Base-by-base conservation (phyloP, 2,113 vertebrate species). In the Chauna torquata region DNA sequence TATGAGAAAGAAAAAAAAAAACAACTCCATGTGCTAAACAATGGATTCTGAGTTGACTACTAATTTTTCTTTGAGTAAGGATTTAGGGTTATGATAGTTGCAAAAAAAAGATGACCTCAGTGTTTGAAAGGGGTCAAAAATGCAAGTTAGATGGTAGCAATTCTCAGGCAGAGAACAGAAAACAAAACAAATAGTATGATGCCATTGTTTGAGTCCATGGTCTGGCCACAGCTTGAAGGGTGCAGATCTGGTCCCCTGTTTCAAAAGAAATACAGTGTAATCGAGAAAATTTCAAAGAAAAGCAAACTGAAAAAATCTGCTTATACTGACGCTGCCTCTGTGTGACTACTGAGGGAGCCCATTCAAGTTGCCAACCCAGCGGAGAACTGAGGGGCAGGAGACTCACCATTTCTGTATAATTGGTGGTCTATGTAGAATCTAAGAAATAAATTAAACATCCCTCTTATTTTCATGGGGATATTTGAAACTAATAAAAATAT, bases 401-500 rank as follows among this genome's bases (percentile, higher is more conserved):
- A 17, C 5, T 62, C 52, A 17, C 62, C 36, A 36, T 79, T 57
- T 66, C 54, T 42, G 22, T 70, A 6, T 3, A 52, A 49, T 44
- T 40, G 70, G 2, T 52, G 2, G 2, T 25, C 23, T 49, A 27
- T 1, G 3, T 62, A 2, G 1, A 72, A 72, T 61, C 82, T 47
- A 57, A 83, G 34, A 32, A 82, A 65, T 32, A 30, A 78, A 65
- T 45, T 65, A 62, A 18, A 32, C 9, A 64, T 13, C 25, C 6
- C 22, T 47, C 17, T 27, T 15, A 74, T 59, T 90, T 50, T 90
- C 38, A 42, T 65, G 2, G 34, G 61, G 14, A 30, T 20, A 59
- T 40, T 74, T 84, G 16, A 72, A 58, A 50, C 12, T 40, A 65
- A 69, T 50, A 42, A 90, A 77, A 74, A 6, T 3, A 30, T 10